Conservation (phyloP, 2,113 vertebrate species). For the Sorex fumeus region DNA sequence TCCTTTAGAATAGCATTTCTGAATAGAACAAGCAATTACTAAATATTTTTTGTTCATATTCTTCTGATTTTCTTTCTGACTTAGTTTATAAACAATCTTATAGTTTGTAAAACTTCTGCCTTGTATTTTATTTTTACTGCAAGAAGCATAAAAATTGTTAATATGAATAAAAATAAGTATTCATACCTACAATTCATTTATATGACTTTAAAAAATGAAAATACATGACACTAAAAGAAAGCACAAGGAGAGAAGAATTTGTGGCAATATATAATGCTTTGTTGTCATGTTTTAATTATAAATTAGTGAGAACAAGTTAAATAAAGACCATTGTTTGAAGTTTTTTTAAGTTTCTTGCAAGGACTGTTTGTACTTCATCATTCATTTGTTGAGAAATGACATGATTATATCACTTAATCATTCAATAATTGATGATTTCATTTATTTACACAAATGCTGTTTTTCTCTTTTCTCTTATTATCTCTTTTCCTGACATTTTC, state of each 20-base stretch:
- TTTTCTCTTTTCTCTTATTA: slow-evolving; percentile 11
- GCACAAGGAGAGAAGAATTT: no score
- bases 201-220: neutral
- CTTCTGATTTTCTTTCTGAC: slow-evolving; percentile 34
- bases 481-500: slow-evolving; percentile 70
- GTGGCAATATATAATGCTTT: neutral
- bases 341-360: slow-evolving; percentile 25
- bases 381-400: slow-evolving; percentile 32
- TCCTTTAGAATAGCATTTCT: no score
- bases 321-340: neutral
- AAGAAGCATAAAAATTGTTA: neutral
- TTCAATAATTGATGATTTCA: slow-evolving; percentile 69
- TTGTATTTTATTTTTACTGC: neutral
- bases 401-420: slow-evolving; percentile 42
- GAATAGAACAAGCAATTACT: slow-evolving; percentile 4
- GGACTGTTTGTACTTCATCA: neutral
- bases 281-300: slow-evolving; percentile 28
- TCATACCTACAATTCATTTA: neutral
- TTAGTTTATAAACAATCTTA: neutral
- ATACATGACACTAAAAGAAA: neutral
- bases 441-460: slow-evolving; percentile 64
- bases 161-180: neutral
- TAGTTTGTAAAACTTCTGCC: neutral
- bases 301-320: slow-evolving; percentile 34
- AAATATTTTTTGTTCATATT: slow-evolving; percentile 39